A percentile compares a stretch with the other conserved stretches of the same genome.
Conservation (phyloP, 2,888 invertebrate genomes). For the Thalpophila matura region DNA sequence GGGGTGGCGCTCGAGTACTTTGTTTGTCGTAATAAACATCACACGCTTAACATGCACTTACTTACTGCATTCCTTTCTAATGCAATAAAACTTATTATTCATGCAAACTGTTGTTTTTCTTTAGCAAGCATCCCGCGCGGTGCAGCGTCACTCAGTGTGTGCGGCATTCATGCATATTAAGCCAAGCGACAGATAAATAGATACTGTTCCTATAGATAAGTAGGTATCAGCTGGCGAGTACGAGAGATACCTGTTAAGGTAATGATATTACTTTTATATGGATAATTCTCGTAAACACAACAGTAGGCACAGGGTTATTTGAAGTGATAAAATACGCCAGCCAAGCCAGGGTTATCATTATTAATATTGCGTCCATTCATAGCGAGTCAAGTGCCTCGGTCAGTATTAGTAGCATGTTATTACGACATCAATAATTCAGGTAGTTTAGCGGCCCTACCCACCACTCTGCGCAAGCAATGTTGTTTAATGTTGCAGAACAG, state of each 20-base stretch:
- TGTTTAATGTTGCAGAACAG: not conserved
- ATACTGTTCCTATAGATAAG: not conserved
- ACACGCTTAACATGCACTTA: slow-evolving; percentile 19
- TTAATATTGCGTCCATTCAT: slow-evolving; percentile 12
- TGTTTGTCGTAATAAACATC: slow-evolving; percentile 22
- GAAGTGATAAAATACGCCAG: slow-evolving; percentile 10
- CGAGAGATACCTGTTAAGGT: slow-evolving; percentile 14
- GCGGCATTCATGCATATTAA: slow-evolving; percentile 11
- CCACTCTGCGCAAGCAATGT: not conserved
- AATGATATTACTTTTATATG: slow-evolving; percentile 6
- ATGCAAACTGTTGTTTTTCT: slow-evolving; percentile 31
- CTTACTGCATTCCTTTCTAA: slow-evolving; percentile 39
- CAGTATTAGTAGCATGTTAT: not conserved
- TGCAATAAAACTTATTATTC: slow-evolving; percentile 42
- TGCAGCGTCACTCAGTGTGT: slow-evolving; percentile 5
- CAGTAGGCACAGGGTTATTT: slow-evolving; percentile 7
- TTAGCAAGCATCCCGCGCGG: slow-evolving; percentile 1
- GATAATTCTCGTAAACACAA: not conserved
- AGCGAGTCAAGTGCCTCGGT: not conserved
- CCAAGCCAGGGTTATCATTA: slow-evolving; percentile 12
- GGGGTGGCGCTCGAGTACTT: slow-evolving; percentile 15
- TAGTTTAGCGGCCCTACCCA: not conserved
- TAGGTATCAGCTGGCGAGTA: slow-evolving; percentile 2
- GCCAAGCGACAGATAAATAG: slow-evolving; percentile 3
- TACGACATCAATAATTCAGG: not conserved